A percentile compares a stretch with the other conserved stretches of the same genome.
These are phyloP conservation scores for Tachina lurida DNA, from an alignment of 2,888 invertebrate genomes.

Conservation along the genomic window DNA sequence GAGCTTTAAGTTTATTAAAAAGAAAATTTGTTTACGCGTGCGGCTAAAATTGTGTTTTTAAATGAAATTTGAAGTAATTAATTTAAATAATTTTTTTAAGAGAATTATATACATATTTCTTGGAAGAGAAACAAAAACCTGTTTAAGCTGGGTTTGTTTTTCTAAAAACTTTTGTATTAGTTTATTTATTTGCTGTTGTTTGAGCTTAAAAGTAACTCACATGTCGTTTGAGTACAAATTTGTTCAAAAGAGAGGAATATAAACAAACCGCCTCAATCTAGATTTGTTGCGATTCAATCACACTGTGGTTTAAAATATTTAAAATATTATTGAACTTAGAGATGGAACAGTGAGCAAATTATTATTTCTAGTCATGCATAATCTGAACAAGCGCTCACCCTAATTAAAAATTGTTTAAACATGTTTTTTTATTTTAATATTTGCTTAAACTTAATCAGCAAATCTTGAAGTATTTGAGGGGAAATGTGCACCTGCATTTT, in stretches of 20 bases:
- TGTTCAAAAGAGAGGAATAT: not conserved
- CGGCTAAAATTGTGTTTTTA: not conserved
- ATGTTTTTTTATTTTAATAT: too few species aligned
- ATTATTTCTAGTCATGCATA: too few species aligned
- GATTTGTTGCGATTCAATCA: conserved; percentile 2
- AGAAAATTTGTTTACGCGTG: not conserved
- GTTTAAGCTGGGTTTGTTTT: not conserved
- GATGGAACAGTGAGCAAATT: too few species aligned
- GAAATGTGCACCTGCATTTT: too few species aligned
- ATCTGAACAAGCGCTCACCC: too few species aligned
- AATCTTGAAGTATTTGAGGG: too few species aligned
- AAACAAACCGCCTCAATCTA: conserved; percentile 23
- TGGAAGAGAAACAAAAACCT: conserved; percentile 1
- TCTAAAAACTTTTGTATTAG: not conserved
- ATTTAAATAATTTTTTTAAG: not conserved
- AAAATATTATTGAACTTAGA: not conserved
- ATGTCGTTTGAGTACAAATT: not conserved
- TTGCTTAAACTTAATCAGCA: too few species aligned
- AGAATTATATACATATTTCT: not conserved
- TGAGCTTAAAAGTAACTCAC: not conserved
- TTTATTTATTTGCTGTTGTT: conserved; percentile 12
- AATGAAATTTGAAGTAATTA: not conserved
- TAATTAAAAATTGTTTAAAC: too few species aligned
- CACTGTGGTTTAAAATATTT: not conserved
- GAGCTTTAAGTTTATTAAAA: not conserved